These are phyloP conservation scores for Pogonocherus hispidulus DNA, from an alignment of 2,888 invertebrate genomes.

Conservation along the genomic window DNA sequence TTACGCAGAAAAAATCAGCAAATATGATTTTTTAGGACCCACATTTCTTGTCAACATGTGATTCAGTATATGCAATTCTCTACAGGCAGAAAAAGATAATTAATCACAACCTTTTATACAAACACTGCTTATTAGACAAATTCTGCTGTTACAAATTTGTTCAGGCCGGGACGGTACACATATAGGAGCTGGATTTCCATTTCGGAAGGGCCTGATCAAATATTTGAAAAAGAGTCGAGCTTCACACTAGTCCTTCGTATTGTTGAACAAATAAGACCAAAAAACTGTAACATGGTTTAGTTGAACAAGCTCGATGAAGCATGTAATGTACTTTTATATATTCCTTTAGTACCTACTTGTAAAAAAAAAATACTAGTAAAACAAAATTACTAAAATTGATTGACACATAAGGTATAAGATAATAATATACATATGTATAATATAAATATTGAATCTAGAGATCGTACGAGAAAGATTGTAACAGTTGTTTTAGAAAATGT, in stretches of 20 bases:
- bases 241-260: background rate
- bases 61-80: background rate
- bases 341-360: no score
- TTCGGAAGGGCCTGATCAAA: constrained; percentile 18
- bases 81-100: background rate
- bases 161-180: background rate
- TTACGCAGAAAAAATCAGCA: background rate
- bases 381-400: no score
- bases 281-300: background rate
- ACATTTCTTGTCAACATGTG: background rate
- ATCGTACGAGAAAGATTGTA: no score
- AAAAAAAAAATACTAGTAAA: no score
- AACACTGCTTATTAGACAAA: background rate
- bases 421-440: no score
- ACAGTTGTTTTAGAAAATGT: no score
- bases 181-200: constrained; percentile 13
- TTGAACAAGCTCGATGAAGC: no score
- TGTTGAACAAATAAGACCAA: background rate
- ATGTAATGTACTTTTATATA: no score
- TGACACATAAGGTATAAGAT: no score
- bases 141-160: constrained; percentile 16
- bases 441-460: no score
- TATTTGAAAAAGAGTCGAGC: constrained; percentile 15
- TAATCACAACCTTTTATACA: constrained; percentile 2
- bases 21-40: background rate